Base-by-base conservation (phyloP, 2,888 invertebrate species). In the Lithophane semibrunnea region DNA sequence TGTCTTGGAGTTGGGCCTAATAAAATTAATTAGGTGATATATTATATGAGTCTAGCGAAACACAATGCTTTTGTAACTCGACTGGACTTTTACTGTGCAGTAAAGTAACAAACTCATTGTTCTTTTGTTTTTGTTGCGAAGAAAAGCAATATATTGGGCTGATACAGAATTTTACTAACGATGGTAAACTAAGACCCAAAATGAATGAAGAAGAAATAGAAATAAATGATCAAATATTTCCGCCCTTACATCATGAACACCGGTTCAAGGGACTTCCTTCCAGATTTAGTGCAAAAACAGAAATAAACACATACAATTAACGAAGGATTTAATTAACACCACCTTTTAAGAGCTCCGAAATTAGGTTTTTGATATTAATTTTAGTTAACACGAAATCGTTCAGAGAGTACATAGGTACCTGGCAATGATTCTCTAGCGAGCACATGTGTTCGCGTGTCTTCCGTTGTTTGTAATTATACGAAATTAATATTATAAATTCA, bases 21-120 rank as follows among this genome's bases (percentile, higher is more conserved):
- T 83, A 85, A 77, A 82, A 85, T 85, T 83, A 85, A 83, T 82
- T 83, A 83, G 70, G 56, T 64, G 69, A 64, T 77, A 60, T 73
- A 81, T 77, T 76, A 77, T 76, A 85, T 67, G 60, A 58, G 64
- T 54, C n/a, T 72, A 72, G 47, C 5, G 44, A 64, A 66, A 54
- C 47, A 12, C 29, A 77, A 18, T 44, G 44, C 12, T 67, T 64
- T 24, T 24, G 71, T 71, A 64, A 73, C 67, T 73, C 13, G 13
- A 68, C 37, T 69, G 12, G 83, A 77, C 80, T n/a, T 82, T 75
- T 75, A 84, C 56, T 69, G 37, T 49, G 54, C 65, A 60, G 66
- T 75, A 70, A 78, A 66, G 42, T 82, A 54, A 13, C 12, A 16
- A 54, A 13, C 58, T 71, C 49, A 71, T 83, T 78, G 68, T 60